Evolutionary conservation across 64 coral and sea anemone species (phyloP).

Genomic region (Dendronephthya gigantea): DNA sequence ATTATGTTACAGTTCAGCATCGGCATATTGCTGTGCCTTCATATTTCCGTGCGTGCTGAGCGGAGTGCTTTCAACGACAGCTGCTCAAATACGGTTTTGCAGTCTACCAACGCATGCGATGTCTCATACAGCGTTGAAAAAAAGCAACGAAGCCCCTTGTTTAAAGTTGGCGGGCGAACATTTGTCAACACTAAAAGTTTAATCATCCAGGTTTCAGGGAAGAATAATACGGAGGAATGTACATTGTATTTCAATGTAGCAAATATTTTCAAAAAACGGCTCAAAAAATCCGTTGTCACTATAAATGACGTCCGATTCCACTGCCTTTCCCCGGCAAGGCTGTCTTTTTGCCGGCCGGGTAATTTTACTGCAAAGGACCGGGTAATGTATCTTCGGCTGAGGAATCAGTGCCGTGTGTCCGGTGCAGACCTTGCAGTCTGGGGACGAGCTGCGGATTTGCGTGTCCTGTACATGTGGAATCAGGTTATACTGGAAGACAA

Average conservation of each 20-base stretch:
- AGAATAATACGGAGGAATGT: neutral
- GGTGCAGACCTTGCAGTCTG: conserved; percentile 9
- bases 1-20: too few relatives aligned
- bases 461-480: neutral
- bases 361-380: conserved; percentile 33
- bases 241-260: neutral
- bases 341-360: conserved; percentile 24
- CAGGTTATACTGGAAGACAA: neutral
- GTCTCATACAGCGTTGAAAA: neutral
- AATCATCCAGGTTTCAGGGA: neutral
- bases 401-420: conserved; percentile 21
- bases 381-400: conserved; percentile 17
- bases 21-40: too few relatives aligned
- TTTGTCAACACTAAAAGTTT: neutral
- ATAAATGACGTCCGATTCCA: neutral
- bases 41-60: too few relatives aligned
- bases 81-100: neutral
- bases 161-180: neutral
- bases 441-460: conserved; percentile 19
- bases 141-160: neutral
- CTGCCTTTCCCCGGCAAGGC: neutral
- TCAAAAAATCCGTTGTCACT: neutral
- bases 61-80: too few relatives aligned
- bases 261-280: neutral
- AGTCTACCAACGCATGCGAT: neutral